These are phyloP conservation scores for Bombyx mori DNA, from an alignment of 1,140 invertebrate genomes.

Conservation along the genomic window DNA sequence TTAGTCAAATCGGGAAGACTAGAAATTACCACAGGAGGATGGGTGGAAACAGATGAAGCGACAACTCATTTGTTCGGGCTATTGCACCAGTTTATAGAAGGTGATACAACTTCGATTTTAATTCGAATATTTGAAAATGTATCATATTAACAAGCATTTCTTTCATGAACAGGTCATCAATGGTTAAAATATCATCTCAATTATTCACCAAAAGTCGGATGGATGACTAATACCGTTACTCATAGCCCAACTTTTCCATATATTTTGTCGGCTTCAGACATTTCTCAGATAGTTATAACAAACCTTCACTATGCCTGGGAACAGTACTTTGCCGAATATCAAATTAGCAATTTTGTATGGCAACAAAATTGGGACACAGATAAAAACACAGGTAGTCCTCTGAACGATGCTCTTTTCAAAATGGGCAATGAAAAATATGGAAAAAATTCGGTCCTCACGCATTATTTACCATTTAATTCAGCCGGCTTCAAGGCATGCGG, in stretches of 20 bases:
- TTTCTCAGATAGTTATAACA: constrained; percentile 78
- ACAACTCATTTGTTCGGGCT: constrained; percentile 89
- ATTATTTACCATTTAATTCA: constrained; percentile 50
- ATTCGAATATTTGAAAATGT: background rate
- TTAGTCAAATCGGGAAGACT: constrained; percentile 82
- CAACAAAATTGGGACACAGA: constrained; percentile 78
- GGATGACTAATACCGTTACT: constrained; percentile 86
- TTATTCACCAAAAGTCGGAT: constrained; percentile 78
- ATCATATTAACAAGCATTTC: constrained; percentile 1
- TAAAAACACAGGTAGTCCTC: constrained; percentile 63
- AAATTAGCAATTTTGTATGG: constrained; percentile 86
- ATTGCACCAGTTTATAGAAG: constrained; percentile 93
- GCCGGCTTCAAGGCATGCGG: constrained; percentile 38
- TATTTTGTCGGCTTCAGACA: constrained; percentile 76
- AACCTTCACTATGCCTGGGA: constrained; percentile 84
- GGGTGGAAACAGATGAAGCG: constrained; percentile 96
- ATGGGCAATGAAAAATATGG: constrained; percentile 46
- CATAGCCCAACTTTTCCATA: constrained; percentile 81
- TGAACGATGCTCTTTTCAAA: constrained; percentile 64
- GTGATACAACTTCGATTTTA: constrained; percentile 17
- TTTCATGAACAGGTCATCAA: constrained; percentile 78
- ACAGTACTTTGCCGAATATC: constrained; percentile 83
- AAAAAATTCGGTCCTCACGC: constrained; percentile 41
- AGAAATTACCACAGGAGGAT: constrained; percentile 92
- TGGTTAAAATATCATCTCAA: constrained; percentile 82